Percentiles rank a stretch among this genome's conserved stretches.
phyloP scores from a whole-genome alignment of 2,888 invertebrate genomes.

The Athripsodes cinereus region DNA sequence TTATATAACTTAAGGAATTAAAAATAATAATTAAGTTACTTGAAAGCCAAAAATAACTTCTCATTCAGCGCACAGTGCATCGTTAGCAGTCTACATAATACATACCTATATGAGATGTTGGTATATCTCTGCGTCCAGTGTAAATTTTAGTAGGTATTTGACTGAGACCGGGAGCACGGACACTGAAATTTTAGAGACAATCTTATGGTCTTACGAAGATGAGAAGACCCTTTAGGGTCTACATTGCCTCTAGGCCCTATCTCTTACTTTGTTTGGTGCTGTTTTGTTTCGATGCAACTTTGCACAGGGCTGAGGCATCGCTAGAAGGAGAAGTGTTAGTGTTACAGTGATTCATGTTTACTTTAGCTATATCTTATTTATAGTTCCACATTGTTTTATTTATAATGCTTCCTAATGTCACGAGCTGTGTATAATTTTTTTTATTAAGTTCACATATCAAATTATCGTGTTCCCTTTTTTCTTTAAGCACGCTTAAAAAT shows the following conservation, averaged over 20 bases:
- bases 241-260: slow-evolving; percentile 21
- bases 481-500: no score
- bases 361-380: not conserved
- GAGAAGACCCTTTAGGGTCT: slow-evolving; percentile 31
- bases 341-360: not conserved
- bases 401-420: no score
- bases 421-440: no score
- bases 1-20: no score
- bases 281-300: slow-evolving; percentile 11
- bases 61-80: no score
- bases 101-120: no score
- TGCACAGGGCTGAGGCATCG: slow-evolving; percentile 24
- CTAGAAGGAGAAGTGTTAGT: slow-evolving; percentile 21
- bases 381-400: not conserved
- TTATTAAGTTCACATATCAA: no score
- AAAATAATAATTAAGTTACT: no score
- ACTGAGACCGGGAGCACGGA: not conserved
- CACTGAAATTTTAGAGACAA: not conserved
- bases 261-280: slow-evolving; percentile 24
- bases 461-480: no score
- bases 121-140: not conserved
- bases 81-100: no score
- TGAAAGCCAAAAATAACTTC: no score
- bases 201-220: slow-evolving; percentile 1
- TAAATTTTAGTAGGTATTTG: not conserved